phyloP scores from a whole-genome alignment of 2,888 invertebrate genomes.

The Amphimallon solstitiale region DNA sequence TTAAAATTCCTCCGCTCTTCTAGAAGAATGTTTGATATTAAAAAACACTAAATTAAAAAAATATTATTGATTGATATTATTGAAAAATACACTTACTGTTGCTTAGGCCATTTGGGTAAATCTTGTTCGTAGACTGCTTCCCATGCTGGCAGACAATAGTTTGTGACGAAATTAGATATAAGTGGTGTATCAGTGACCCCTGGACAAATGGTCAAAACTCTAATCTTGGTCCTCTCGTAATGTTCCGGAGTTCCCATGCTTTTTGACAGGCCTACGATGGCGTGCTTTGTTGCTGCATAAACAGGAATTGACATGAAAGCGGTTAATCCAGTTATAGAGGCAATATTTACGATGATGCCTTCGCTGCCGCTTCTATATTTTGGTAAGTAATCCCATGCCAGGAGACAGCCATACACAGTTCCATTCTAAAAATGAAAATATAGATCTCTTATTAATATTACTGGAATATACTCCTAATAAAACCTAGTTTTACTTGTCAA shows the following conservation, averaged over 20 bases:
- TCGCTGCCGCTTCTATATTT: constrained; percentile 63
- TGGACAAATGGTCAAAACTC: constrained; percentile 60
- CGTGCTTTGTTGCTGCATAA: constrained; percentile 60
- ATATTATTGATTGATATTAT: too few relatives aligned
- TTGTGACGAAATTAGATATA: constrained; percentile 40
- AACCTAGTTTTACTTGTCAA: too few relatives aligned
- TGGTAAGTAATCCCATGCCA: constrained; percentile 63
- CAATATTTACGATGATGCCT: constrained; percentile 64
- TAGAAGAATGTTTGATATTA: too few relatives aligned
- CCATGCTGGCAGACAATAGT: background rate
- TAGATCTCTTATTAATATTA: background rate
- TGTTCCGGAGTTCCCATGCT: constrained; percentile 53
- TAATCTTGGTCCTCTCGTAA: constrained; percentile 58
- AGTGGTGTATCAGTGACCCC: constrained; percentile 60
- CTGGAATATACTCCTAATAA: too few relatives aligned
- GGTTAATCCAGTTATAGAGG: constrained; percentile 62
- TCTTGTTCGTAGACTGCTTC: background rate
- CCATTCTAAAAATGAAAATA: constrained; percentile 60
- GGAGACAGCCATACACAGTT: constrained; percentile 59
- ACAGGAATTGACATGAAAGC: constrained; percentile 55
- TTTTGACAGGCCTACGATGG: constrained; percentile 55
- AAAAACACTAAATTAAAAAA: too few relatives aligned
- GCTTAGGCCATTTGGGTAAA: constrained; percentile 22
- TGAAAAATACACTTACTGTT: constrained; percentile 34
- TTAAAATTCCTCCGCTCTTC: too few relatives aligned